phyloP scores from a whole-genome alignment of 2,888 invertebrate genomes.

The Gryllus longicercus region DNA sequence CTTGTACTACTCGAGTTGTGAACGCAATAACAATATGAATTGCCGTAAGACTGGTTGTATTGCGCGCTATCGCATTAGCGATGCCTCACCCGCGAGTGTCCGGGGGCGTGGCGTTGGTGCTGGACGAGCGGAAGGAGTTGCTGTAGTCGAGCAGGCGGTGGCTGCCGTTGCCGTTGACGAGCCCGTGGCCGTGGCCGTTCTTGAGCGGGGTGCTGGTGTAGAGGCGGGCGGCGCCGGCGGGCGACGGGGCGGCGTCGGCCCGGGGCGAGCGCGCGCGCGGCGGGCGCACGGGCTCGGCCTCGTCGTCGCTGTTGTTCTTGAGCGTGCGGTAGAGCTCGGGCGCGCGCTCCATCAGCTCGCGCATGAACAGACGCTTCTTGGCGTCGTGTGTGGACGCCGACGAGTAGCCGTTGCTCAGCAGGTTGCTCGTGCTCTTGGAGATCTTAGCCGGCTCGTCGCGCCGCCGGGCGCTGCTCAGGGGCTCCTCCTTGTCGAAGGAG shows the following conservation, averaged over 20 bases:
- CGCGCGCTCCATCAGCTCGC: constrained; percentile 65
- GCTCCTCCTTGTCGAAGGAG: constrained; percentile 41
- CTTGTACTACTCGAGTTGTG: too few relatives aligned
- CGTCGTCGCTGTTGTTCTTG: constrained; percentile 59
- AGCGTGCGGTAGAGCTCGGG: constrained; percentile 68
- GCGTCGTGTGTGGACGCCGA: constrained; percentile 51
- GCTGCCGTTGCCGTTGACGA: constrained; percentile 32
- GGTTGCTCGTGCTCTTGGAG: constrained; percentile 75
- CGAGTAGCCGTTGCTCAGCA: constrained; percentile 52
- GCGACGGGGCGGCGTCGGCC: constrained; percentile 31
- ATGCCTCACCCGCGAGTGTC: not conserved
- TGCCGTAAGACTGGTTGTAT: too few relatives aligned
- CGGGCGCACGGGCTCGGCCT: constrained; percentile 37
- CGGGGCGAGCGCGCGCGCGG: constrained; percentile 25
- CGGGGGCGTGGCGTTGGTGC: constrained; percentile 31
- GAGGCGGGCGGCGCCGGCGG: constrained; percentile 26
- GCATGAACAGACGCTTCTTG: constrained; percentile 65
- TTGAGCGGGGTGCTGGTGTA: constrained; percentile 42
- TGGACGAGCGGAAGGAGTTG: constrained; percentile 40
- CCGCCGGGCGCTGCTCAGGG: constrained; percentile 39
- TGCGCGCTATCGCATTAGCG: too few relatives aligned
- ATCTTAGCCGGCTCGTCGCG: constrained; percentile 49
- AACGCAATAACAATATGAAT: too few relatives aligned
- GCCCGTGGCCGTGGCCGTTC: constrained; percentile 39
- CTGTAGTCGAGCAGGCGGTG: constrained; percentile 38